phyloP scores from a whole-genome alignment of 2,888 invertebrate species.

The Drosophila neotestacea region DNA sequence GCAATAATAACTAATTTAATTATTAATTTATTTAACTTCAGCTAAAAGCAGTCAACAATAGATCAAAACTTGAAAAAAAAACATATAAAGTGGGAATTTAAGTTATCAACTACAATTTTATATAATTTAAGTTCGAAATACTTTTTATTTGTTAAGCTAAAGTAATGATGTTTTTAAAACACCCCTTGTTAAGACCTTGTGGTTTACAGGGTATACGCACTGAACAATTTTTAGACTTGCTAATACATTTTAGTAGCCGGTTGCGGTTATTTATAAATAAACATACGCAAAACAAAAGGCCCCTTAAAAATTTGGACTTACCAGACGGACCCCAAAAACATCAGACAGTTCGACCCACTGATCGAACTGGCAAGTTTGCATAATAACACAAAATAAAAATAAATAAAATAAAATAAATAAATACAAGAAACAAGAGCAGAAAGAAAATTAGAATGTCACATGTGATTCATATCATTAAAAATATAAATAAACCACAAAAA shows the following conservation, averaged over 20 bases:
- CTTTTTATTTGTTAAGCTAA: too few species aligned
- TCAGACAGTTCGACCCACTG: conserved; percentile 62
- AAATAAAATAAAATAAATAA: not conserved
- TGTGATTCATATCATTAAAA: conserved; percentile 78
- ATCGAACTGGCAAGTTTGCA: conserved; percentile 29
- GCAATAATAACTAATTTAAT: too few species aligned
- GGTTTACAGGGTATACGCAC: conserved; percentile 30
- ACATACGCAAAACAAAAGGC: conserved; percentile 35
- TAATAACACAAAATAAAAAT: not conserved
- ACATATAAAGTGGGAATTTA: too few species aligned
- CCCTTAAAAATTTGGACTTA: conserved; percentile 8
- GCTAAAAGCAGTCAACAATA: too few species aligned
- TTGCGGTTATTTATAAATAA: conserved; percentile 66
- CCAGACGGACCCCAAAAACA: conserved; percentile 37
- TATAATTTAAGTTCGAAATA: too few species aligned
- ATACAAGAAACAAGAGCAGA: not conserved
- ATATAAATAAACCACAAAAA: conserved; percentile 52
- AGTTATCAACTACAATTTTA: too few species aligned
- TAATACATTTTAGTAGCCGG: conserved; percentile 58
- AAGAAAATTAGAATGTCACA: conserved; percentile 63
- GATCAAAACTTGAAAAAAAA: too few species aligned
- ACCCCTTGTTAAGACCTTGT: not conserved
- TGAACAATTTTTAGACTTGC: conserved; percentile 55
- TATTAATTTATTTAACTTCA: too few species aligned
- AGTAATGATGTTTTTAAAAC: not conserved